Conservation (phyloP, 2,797 vertebrate species). For the Gambusia yucatana region DNA sequence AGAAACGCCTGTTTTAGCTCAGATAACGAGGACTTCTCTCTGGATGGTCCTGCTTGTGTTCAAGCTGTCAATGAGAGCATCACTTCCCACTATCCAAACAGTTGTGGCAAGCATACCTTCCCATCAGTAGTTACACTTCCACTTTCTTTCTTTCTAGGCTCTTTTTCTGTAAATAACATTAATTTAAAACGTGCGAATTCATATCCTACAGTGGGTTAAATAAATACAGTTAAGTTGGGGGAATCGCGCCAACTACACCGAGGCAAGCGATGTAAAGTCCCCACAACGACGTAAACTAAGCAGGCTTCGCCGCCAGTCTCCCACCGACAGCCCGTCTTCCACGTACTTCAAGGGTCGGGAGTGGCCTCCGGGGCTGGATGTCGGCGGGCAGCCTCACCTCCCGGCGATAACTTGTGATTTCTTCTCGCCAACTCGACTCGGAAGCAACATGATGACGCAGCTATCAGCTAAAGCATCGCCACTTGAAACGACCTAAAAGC, state of each 20-base stretch:
- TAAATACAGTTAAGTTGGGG: slow-evolving; percentile 36
- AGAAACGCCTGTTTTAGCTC: background rate
- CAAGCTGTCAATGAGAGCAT: slow-evolving; percentile 55
- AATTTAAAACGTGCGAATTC: slow-evolving; percentile 10
- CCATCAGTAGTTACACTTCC: slow-evolving; percentile 24
- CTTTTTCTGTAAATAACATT: background rate
- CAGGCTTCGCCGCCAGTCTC: slow-evolving; percentile 38
- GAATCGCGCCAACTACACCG: slow-evolving; percentile 66
- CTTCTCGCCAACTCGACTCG: slow-evolving; percentile 78
- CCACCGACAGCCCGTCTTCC: slow-evolving; percentile 49
- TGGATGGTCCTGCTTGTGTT: slow-evolving; percentile 28
- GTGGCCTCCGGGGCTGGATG: slow-evolving; percentile 58
- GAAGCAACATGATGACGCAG: slow-evolving; percentile 84
- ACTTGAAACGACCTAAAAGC: slow-evolving; percentile 72
- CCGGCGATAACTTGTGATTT: slow-evolving; percentile 81
- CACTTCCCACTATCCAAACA: slow-evolving; percentile 46
- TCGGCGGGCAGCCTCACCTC: slow-evolving; percentile 63
- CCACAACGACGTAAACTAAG: slow-evolving; percentile 37
- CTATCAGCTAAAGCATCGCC: slow-evolving; percentile 80
- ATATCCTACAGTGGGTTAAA: slow-evolving; percentile 35
- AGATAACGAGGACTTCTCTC: background rate
- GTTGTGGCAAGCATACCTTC: slow-evolving; percentile 26
- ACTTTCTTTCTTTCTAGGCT: background rate
- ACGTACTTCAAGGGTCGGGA: slow-evolving; percentile 58
- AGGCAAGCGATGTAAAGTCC: slow-evolving; percentile 71